Evolutionary conservation across 2,113 vertebrate species (phyloP).

Genomic region (Australoheros scitulus): DNA sequence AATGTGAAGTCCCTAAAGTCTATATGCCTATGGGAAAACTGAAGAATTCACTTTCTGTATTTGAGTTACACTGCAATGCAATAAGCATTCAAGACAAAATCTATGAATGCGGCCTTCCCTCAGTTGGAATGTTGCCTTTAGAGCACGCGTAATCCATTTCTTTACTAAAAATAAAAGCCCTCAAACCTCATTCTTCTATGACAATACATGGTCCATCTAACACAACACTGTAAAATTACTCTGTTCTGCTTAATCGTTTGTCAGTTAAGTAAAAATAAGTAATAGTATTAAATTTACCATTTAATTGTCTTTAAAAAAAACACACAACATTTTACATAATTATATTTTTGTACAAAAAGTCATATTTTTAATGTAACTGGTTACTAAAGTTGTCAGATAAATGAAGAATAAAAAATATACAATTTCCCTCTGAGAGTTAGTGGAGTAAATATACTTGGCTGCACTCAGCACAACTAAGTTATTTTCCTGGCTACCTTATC

Average conservation of each 20-base stretch:
- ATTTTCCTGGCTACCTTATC: background rate
- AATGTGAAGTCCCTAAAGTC: background rate
- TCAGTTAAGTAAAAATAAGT: background rate
- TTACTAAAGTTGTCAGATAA: background rate
- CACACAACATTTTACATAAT: too few species aligned
- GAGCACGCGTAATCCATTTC: background rate
- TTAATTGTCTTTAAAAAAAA: too few species aligned
- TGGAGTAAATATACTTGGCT: fast-evolving
- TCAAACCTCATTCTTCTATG: background rate
- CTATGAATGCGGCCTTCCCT: background rate
- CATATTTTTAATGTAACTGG: background rate
- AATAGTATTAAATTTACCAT: too few species aligned
- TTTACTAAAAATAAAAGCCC: conserved; percentile 5
- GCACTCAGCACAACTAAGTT: background rate
- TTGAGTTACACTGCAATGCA: background rate
- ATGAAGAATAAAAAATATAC: background rate
- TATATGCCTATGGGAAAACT: background rate
- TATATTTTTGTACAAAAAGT: background rate
- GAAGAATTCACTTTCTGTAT: background rate
- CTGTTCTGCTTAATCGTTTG: fast-evolving
- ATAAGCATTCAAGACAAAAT: background rate
- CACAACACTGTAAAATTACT: background rate
- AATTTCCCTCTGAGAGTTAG: background rate
- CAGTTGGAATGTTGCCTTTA: background rate
- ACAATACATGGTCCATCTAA: background rate